A percentile compares a stretch with the other conserved stretches of the same genome.
phyloP scores from a whole-genome alignment of 1,140 invertebrate species.

The Luehdorfia chinensis region DNA sequence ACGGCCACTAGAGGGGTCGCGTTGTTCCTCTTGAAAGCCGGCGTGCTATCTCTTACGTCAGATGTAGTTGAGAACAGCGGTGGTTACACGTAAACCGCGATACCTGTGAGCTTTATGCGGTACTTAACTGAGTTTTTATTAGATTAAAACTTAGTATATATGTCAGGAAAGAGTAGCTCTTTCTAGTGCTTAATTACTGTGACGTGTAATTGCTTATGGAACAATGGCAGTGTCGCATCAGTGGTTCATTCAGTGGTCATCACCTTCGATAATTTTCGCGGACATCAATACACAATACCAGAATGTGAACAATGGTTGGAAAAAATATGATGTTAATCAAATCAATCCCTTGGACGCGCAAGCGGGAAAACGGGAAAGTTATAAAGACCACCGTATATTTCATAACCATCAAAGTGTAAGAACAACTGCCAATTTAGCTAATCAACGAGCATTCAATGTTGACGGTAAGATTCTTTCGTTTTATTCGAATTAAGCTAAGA shows the following conservation, averaged over 20 bases:
- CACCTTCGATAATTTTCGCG: constrained; percentile 47
- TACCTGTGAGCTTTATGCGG: too few species aligned
- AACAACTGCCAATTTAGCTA: neutral
- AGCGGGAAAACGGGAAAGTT: neutral
- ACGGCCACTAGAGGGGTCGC: constrained; percentile 10
- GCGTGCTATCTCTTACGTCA: constrained; percentile 2
- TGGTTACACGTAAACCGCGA: constrained; percentile 3
- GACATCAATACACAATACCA: constrained; percentile 52
- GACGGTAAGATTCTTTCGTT: constrained; percentile 4
- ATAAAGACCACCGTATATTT: neutral
- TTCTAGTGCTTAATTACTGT: too few species aligned
- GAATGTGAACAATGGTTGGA: constrained; percentile 40
- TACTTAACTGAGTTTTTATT: too few species aligned
- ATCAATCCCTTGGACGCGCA: constrained; percentile 24
- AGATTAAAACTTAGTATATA: too few species aligned
- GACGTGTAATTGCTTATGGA: constrained; percentile 23
- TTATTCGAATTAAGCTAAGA: too few species aligned
- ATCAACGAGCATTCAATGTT: neutral
- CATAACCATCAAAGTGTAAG: neutral
- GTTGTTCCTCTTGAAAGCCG: neutral
- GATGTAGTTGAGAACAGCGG: constrained; percentile 2
- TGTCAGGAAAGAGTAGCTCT: too few species aligned
- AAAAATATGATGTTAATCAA: constrained; percentile 27
- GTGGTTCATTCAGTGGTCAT: constrained; percentile 69
- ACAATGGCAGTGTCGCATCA: constrained; percentile 60